Evolutionary conservation across 2,113 vertebrate species (phyloP).

Genomic region (Scolopax mira): DNA sequence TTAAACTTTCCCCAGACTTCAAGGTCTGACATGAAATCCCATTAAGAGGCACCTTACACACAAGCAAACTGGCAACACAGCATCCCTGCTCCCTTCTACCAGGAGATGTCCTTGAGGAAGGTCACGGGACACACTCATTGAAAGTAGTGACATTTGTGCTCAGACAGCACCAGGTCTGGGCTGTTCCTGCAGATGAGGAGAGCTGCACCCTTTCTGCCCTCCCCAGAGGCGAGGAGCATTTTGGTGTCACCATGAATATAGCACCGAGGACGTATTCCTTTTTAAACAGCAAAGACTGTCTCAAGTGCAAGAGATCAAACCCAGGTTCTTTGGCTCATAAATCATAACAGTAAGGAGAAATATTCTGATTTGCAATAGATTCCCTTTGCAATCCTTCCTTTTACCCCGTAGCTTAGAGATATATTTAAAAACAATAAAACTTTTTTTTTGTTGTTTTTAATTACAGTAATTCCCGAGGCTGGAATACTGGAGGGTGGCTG

Average conservation of each 20-base stretch:
- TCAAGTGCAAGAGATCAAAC: background rate
- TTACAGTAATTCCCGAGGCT: slow-evolving; percentile 1
- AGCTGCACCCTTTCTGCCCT: background rate
- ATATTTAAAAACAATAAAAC: slow-evolving; percentile 5
- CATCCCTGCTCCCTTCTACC: background rate
- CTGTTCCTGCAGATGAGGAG: background rate
- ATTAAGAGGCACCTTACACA: background rate
- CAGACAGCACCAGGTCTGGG: background rate
- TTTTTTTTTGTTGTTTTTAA: slow-evolving; percentile 15
- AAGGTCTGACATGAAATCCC: background rate
- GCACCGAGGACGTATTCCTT: background rate
- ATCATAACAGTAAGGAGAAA: background rate
- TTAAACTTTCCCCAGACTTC: background rate
- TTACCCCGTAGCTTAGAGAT: background rate
- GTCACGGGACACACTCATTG: background rate
- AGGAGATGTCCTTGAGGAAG: background rate
- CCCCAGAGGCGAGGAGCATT: background rate
- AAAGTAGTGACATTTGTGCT: background rate
- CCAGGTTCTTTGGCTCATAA: background rate
- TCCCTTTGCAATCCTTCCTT: background rate
- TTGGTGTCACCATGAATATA: background rate
- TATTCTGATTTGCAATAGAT: background rate
- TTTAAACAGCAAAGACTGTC: background rate
- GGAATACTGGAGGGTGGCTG: background rate
- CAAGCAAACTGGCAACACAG: background rate